Evolutionary conservation across 1,140 invertebrate species (phyloP).

Genomic region (Oedothorax gibbosus): DNA sequence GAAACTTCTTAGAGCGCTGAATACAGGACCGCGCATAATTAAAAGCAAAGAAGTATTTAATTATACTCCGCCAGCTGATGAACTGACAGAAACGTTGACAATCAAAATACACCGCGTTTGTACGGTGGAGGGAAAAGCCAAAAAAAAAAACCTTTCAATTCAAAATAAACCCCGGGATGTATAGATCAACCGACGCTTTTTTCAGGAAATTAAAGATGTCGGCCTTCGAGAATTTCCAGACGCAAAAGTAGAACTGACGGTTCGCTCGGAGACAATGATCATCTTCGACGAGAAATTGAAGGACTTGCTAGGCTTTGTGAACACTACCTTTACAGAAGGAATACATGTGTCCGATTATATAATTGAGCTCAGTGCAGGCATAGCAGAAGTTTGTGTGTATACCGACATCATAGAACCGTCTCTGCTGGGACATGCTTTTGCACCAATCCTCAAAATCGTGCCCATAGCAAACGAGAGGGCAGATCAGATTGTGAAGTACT

Average conservation of each 20-base stretch:
- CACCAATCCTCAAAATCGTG: background rate
- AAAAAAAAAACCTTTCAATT: too few species aligned
- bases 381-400: background rate
- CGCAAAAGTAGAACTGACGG: background rate
- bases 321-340: background rate
- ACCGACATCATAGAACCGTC: background rate
- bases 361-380: background rate
- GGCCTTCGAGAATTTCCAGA: background rate
- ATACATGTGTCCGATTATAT: background rate
- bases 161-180: background rate
- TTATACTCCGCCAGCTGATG: too few species aligned
- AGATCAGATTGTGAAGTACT: background rate
- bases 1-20: too few species aligned
- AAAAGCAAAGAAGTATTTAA: too few species aligned
- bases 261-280: background rate
- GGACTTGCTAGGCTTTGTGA: background rate
- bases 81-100: too few species aligned
- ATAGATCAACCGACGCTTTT: background rate
- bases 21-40: too few species aligned
- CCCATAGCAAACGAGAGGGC: background rate
- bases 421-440: background rate
- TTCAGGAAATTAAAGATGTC: background rate
- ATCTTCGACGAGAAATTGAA: background rate
- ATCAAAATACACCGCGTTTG: too few species aligned
- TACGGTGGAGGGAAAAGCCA: too few species aligned